Conservation (phyloP, 2,888 invertebrate genomes). For the Eupeodes latifasciatus region DNA sequence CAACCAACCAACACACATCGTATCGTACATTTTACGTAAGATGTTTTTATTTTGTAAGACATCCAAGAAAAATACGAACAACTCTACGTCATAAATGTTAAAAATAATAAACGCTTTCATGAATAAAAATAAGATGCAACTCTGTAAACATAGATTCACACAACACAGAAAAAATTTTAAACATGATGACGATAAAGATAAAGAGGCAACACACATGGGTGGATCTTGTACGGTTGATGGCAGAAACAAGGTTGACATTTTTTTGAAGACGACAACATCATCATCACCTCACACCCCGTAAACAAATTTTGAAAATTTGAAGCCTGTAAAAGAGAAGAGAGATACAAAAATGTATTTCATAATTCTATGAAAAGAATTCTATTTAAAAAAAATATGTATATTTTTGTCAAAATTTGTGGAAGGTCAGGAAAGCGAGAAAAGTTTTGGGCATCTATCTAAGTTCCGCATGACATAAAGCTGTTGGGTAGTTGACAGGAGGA, state of each 20-base stretch:
- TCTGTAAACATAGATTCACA: background rate
- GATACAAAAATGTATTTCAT: constrained; percentile 16
- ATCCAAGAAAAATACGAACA: background rate
- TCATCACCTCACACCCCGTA: background rate
- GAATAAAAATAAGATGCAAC: background rate
- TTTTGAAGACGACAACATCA: constrained; percentile 7
- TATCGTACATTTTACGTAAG: constrained; percentile 23
- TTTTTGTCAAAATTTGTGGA: constrained; percentile 5
- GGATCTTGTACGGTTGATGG: constrained; percentile 27
- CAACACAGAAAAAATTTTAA: background rate
- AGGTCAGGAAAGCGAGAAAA: constrained; percentile 32
- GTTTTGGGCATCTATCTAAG: background rate
- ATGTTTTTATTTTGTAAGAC: background rate
- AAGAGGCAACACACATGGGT: constrained; percentile 41
- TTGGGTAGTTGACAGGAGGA: no score
- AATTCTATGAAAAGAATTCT: constrained; percentile 20
- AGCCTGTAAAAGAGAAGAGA: background rate
- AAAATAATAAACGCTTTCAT: background rate
- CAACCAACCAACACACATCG: no score
- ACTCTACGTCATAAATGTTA: constrained; percentile 46
- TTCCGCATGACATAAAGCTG: constrained; percentile 4
- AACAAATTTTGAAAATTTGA: constrained; percentile 18
- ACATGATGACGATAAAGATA: constrained; percentile 38
- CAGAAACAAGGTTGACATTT: constrained; percentile 54
- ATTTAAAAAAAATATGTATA: background rate